Percentiles rank a stretch among this genome's conserved stretches.
phyloP scores from a whole-genome alignment of 2,797 vertebrate species.

The Todus mexicanus region DNA sequence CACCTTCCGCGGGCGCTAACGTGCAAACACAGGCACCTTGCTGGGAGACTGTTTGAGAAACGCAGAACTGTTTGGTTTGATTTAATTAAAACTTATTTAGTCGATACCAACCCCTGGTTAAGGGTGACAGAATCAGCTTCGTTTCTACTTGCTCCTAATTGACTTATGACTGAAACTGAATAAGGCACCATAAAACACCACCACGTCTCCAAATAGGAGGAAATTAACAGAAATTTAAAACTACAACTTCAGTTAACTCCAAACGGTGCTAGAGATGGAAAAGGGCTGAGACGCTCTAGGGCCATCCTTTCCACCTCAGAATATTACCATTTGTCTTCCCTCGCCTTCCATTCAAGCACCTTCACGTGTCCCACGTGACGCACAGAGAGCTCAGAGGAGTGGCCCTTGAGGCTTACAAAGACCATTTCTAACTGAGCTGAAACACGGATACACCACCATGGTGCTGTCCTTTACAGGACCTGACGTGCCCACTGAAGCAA shows the following conservation, averaged over 20 bases:
- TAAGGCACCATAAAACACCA: neutral
- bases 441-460: accelerated
- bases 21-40: neutral
- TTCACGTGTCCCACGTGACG: neutral
- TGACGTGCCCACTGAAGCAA: neutral
- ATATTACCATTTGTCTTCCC: neutral
- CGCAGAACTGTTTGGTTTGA: neutral
- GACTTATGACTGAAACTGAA: neutral
- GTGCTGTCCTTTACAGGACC: neutral
- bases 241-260: neutral
- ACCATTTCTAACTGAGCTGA: neutral
- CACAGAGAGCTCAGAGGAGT: neutral
- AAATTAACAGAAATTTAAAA: neutral
- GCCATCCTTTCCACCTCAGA: neutral
- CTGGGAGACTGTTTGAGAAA: neutral
- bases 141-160: neutral
- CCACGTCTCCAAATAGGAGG: neutral
- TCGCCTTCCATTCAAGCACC: neutral
- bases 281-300: neutral
- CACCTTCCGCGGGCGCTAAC: accelerated
- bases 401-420: neutral
- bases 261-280: neutral
- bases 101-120: neutral
- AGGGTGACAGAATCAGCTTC: neutral
- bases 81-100: constrained; percentile 5